phyloP scores from a whole-genome alignment of 2,888 invertebrate species.

The Synanthedon formicaeformis region DNA sequence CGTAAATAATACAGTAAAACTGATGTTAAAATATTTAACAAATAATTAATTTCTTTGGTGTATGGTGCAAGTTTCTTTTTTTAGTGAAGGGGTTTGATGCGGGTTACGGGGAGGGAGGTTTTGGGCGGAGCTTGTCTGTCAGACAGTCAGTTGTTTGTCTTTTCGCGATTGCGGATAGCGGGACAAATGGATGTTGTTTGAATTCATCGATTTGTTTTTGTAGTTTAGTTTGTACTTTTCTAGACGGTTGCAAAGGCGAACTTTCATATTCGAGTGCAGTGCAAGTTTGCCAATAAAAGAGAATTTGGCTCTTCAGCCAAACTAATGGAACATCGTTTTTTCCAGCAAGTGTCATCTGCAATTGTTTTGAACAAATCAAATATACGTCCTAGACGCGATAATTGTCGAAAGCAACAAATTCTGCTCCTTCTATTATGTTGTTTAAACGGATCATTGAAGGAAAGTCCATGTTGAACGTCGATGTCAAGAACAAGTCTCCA shows the following conservation, averaged over 20 bases:
- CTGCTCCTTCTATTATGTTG: slow-evolving; percentile 65
- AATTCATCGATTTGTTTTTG: slow-evolving; percentile 7
- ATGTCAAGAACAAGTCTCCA: slow-evolving; percentile 35
- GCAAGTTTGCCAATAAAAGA: slow-evolving; percentile 49
- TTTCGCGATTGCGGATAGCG: slow-evolving; percentile 11
- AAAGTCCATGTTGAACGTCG: slow-evolving; percentile 65
- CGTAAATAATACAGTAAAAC: no score
- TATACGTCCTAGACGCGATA: slow-evolving; percentile 58
- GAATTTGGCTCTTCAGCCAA: slow-evolving; percentile 56
- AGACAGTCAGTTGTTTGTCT: background rate
- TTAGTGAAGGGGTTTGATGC: slow-evolving; percentile 9
- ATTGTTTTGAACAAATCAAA: slow-evolving; percentile 53
- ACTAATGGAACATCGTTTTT: slow-evolving; percentile 68
- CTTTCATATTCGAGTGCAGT: slow-evolving; percentile 21
- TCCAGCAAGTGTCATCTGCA: slow-evolving; percentile 43
- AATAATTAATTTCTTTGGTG: background rate
- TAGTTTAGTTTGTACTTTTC: slow-evolving; percentile 6
- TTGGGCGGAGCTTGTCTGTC: background rate
- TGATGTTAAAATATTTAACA: no score
- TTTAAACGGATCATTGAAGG: slow-evolving; percentile 70
- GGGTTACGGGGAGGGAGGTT: slow-evolving; percentile 9
- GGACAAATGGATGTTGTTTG: slow-evolving; percentile 15
- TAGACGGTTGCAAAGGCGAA: slow-evolving; percentile 5
- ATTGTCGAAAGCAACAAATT: slow-evolving; percentile 63
- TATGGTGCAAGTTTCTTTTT: slow-evolving; percentile 4